Conservation (phyloP, 2,797 vertebrate genomes). For the Strix occidentalis region DNA sequence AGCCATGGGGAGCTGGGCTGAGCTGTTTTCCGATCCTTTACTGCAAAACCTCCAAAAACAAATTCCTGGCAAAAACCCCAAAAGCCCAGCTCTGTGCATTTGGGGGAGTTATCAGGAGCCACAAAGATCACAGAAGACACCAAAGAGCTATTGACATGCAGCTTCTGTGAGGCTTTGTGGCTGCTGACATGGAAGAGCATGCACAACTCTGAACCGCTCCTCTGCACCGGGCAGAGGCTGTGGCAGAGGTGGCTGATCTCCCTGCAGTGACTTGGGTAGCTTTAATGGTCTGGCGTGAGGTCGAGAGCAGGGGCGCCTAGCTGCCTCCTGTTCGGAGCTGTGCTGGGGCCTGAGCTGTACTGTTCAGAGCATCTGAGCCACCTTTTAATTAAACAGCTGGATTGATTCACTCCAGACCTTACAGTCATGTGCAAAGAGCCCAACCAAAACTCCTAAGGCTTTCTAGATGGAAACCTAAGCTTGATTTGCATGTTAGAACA, state of each 20-base stretch:
- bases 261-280: neutral
- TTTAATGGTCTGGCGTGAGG: neutral
- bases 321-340: neutral
- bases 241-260: neutral
- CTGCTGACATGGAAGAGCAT: neutral
- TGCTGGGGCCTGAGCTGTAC: neutral
- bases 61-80: neutral
- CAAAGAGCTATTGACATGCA: slow-evolving; percentile 58
- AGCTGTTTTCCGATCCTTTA: neutral
- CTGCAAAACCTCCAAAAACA: neutral
- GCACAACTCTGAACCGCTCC: neutral
- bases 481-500: slow-evolving; percentile 35
- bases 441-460: neutral
- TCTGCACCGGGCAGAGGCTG: neutral
- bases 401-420: neutral
- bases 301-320: fast-evolving
- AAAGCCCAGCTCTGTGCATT: neutral
- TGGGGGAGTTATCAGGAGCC: slow-evolving; percentile 8
- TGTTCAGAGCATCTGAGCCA: neutral
- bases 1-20: neutral
- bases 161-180: slow-evolving; percentile 42
- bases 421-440: neutral
- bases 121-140: slow-evolving; percentile 49
- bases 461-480: neutral
- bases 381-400: neutral